Conservation (phyloP, 2,888 invertebrate genomes). For the Hemistola chrysoprasaria region DNA sequence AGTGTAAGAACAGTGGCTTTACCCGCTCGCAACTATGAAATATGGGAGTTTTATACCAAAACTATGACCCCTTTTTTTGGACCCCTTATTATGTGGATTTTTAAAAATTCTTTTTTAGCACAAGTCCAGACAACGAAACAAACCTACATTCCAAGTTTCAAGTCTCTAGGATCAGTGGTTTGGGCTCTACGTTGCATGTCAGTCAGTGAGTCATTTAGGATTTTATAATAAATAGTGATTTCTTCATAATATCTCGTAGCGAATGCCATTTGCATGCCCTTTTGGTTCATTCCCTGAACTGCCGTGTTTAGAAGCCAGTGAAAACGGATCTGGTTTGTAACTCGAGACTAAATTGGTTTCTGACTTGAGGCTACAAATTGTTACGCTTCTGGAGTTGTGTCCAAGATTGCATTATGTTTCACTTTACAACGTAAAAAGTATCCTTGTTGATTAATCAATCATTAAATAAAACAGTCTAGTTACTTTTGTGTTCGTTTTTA, state of each 20-base stretch:
- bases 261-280: constrained; percentile 11
- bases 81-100: too few relatives aligned
- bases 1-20: too few relatives aligned
- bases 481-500: constrained; percentile 10
- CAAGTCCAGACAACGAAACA: too few relatives aligned
- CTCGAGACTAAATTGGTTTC: constrained; percentile 15
- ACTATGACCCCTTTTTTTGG: too few relatives aligned
- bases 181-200: too few relatives aligned
- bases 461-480: not conserved
- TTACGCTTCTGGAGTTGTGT: constrained; percentile 5
- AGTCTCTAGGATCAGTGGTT: too few relatives aligned
- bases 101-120: too few relatives aligned
- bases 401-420: constrained; percentile 1
- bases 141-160: too few relatives aligned
- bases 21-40: too few relatives aligned
- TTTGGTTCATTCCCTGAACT: constrained; percentile 13
- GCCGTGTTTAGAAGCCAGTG: constrained; percentile 11
- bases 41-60: too few relatives aligned
- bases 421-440: constrained; percentile 7
- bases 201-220: too few relatives aligned
- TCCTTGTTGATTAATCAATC: constrained; percentile 4
- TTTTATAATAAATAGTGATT: not conserved
- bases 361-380: constrained; percentile 3
- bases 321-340: constrained; percentile 11
- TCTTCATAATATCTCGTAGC: constrained; percentile 3